These are phyloP conservation scores for Struthidea cinerea DNA, from an alignment of 2,113 vertebrate species.

Conservation along the genomic window DNA sequence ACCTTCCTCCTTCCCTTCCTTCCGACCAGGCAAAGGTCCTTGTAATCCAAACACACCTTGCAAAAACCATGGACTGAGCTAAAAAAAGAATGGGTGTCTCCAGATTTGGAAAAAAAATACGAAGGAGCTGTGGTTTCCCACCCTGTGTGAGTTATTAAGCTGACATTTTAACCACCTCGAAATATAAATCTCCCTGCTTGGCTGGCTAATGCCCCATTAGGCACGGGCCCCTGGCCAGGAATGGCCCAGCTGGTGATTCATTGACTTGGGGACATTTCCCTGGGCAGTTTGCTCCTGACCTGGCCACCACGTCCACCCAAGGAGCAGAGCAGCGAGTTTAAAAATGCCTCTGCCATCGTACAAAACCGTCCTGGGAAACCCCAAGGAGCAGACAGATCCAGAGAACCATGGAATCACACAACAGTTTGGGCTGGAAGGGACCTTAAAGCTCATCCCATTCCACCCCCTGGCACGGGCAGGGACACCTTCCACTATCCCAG, in stretches of 20 bases:
- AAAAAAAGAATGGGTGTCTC: neutral
- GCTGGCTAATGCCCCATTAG: neutral
- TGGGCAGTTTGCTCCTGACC: neutral
- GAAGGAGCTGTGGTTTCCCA: neutral
- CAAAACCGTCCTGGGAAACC: neutral
- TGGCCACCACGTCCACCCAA: neutral
- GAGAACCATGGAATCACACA: fast-evolving
- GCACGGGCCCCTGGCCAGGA: neutral
- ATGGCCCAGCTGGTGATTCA: neutral
- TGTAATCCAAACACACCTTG: neutral
- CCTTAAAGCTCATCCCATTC: no score
- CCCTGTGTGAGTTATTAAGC: neutral
- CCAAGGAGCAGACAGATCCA: neutral
- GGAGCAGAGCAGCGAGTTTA: neutral
- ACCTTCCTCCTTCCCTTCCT: neutral
- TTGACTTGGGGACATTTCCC: neutral
- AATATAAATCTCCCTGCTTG: neutral
- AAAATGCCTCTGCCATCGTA: fast-evolving
- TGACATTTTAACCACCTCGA: neutral
- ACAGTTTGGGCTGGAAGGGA: neutral
- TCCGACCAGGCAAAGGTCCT: neutral
- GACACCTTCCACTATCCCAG: neutral
- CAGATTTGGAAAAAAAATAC: neutral
- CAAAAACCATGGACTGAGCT: neutral
- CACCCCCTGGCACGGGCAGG: neutral